These are phyloP conservation scores for Eupithecia centaureata DNA, from an alignment of 2,888 invertebrate genomes.

Conservation along the genomic window DNA sequence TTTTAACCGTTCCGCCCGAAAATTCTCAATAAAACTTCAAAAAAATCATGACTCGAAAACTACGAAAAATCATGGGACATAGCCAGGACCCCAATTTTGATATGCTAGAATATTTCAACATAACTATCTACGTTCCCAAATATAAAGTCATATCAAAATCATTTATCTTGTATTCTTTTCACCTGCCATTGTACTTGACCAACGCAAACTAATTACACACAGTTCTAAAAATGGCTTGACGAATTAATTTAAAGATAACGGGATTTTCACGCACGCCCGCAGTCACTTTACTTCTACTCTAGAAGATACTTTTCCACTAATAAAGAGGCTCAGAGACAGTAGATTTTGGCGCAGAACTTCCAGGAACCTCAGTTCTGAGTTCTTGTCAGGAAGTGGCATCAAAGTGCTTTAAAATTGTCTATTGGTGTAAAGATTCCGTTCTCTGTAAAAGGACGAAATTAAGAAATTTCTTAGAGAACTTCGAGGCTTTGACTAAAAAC, in stretches of 20 bases:
- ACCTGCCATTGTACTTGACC: not conserved
- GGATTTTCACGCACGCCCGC: not conserved
- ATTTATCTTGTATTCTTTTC: not conserved
- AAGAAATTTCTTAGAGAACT: not conserved
- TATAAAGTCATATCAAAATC: not conserved
- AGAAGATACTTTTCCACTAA: not conserved
- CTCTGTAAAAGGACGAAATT: not conserved
- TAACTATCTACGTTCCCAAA: not conserved
- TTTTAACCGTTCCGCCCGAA: too few relatives aligned
- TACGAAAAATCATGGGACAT: not conserved
- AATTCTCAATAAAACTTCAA: too few relatives aligned
- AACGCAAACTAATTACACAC: not conserved
- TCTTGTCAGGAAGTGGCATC: not conserved
- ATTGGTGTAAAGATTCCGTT: not conserved
- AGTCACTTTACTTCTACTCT: not conserved
- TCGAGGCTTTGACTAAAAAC: not conserved
- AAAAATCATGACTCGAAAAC: too few relatives aligned
- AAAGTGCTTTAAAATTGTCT: not conserved
- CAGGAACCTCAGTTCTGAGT: not conserved
- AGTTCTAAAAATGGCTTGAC: not conserved
- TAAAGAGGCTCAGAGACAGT: not conserved
- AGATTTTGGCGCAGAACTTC: slow-evolving; percentile 1
- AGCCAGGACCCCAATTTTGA: not conserved
- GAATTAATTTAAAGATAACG: not conserved
- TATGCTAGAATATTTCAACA: not conserved